Evolutionary conservation across 2,113 vertebrate genomes (phyloP).

Genomic region (Laticauda colubrina): DNA sequence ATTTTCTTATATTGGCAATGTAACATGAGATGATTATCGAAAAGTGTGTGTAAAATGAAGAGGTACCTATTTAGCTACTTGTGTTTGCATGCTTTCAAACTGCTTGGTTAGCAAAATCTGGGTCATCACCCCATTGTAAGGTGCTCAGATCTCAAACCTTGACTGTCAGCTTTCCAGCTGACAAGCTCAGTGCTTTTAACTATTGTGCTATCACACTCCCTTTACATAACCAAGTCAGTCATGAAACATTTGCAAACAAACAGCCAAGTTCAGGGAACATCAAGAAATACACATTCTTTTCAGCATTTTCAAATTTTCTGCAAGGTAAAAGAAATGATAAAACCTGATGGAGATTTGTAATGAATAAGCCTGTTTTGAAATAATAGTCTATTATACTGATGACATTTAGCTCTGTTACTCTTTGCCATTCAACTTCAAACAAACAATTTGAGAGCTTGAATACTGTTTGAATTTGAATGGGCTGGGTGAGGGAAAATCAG

Average conservation of each 20-base stretch:
- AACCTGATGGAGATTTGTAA: no score
- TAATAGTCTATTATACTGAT: background rate
- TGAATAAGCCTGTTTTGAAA: background rate
- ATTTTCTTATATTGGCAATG: background rate
- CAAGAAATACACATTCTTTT: background rate
- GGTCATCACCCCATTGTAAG: background rate
- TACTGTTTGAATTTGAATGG: background rate
- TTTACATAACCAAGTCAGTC: background rate
- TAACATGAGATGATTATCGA: background rate
- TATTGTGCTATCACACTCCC: background rate
- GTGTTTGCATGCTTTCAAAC: background rate
- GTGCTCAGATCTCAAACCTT: background rate
- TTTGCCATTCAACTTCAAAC: background rate
- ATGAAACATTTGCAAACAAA: background rate
- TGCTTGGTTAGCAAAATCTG: background rate
- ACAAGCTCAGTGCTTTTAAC: background rate
- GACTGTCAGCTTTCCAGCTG: background rate
- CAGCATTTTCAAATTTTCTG: background rate
- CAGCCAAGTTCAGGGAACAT: background rate
- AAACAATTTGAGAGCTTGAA: background rate
- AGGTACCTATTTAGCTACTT: background rate
- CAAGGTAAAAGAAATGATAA: background rate
- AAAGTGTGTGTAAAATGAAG: background rate
- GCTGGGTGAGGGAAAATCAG: background rate
- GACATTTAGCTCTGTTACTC: background rate